These are phyloP conservation scores for Apodemus agrarius DNA, from an alignment of 2,797 vertebrate species.

Conservation along the genomic window DNA sequence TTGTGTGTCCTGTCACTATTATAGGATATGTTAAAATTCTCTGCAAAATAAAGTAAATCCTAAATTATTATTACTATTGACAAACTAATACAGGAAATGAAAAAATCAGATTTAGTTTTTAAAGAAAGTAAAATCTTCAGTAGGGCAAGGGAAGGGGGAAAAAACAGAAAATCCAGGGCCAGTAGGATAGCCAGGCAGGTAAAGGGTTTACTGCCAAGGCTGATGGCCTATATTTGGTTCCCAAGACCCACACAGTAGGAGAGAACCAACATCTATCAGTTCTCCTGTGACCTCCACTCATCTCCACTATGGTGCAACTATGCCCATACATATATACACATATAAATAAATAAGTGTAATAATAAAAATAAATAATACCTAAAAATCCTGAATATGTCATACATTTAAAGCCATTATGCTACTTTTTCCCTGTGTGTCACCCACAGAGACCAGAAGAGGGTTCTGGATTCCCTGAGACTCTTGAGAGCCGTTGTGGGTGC, in stretches of 20 bases:
- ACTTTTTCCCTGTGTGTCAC: not conserved
- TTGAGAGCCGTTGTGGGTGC: not conserved
- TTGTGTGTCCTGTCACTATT: slow-evolving; percentile 37
- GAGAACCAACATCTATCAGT: not conserved
- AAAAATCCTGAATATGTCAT: not conserved
- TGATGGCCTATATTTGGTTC: not conserved
- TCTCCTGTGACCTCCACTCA: not conserved
- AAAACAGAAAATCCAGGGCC: not conserved
- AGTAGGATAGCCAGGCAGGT: not conserved
- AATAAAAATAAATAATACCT: not conserved
- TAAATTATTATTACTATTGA: slow-evolving; percentile 53
- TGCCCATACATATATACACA: not conserved
- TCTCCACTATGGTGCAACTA: not conserved
- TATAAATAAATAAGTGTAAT: not conserved
- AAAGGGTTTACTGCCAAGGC: not conserved
- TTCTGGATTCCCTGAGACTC: not conserved
- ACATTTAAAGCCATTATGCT: slow-evolving; percentile 29
- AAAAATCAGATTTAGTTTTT: slow-evolving; percentile 55
- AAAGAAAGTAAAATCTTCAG: slow-evolving; percentile 54
- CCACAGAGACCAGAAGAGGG: not conserved
- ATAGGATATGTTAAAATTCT: slow-evolving; percentile 53
- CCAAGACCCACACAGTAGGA: not conserved
- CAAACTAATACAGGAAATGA: slow-evolving; percentile 47
- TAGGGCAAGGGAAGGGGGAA: not conserved
- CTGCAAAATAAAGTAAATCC: slow-evolving; percentile 45